Evolutionary conservation across 2,888 invertebrate species (phyloP), one percentile per base, ranked within the genome.

Genomic region (Macroteleia sp.): DNA sequence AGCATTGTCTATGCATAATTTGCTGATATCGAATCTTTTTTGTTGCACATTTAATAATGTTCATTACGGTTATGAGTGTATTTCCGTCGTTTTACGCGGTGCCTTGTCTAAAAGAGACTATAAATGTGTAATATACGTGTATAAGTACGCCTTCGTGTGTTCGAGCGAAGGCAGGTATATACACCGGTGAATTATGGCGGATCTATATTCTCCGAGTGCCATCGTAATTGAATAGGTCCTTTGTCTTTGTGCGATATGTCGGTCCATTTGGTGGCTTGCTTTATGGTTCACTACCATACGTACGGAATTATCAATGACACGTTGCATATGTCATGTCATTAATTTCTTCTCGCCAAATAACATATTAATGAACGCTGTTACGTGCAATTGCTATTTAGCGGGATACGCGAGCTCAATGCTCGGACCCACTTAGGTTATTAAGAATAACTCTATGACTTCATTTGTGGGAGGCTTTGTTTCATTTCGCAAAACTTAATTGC

Each of bases 121-220:
- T 62, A 62, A 62, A 64, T 77, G 77, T 52, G 64, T 70, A 57
- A 66, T 71, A 34, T 48, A 30, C 46, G 25, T 54, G 67, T 70
- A 36, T 41, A 62, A 77, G 71, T 50, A 34, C 12, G 28, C n/a
- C 48, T 46, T 25, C 36, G 62, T 57, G 32, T 67, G 39, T 54
- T 46, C 52, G 57, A 50, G 67, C 32, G 67, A 69, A 67, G 52
- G 39, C 61, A 34, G 62, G 48, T 62, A 69, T 77, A 71, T 74
- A 74, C 66, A 78, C 44, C 44, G 42, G 39, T 78, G 78, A 78
- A 70, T 74, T 74, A 79, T 79, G 74, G 74, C 57, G 54, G 78
- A 79, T 79, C 78, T 79, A 79, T 79, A 79, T 79, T 79, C 74
- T 75, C 78, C 74, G 66, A 79, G 74, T 79, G 74, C 70, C 78